Evolutionary conservation across 2,888 invertebrate genomes (phyloP), one percentile per base, ranked within the genome.

Genomic region (Pseudeuparius sepicola): DNA sequence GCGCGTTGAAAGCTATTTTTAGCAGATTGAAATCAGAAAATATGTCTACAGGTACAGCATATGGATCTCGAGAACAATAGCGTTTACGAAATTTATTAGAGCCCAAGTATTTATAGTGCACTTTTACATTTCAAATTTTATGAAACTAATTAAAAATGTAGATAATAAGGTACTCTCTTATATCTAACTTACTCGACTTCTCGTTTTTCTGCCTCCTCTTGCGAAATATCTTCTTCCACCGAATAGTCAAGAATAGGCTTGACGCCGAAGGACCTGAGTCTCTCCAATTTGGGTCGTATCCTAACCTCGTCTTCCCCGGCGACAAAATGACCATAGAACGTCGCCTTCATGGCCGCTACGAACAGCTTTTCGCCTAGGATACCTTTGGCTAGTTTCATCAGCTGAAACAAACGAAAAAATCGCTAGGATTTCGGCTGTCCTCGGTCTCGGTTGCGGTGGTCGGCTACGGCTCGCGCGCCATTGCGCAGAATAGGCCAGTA

Each of bases 281-380:
- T 74, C 57, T 85, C 81, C 49, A 93, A 71, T 34, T 78, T 79
- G 20, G 93, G 92, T 49, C 77, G 73, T 56, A 94, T 89, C 59
- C 80, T 82, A 51, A 78, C 69, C 61, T 86, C 82, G 63, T 93
- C 87, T 61, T 93, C 89, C 37, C 98, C 98, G 32, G 96, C 98
- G 33, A 99, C 98, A 68, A 98, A 98, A 66, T 98, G 98, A 5
- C 97, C 98, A 65, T 97, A 98, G 67, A 98, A 96, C 14, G 97
- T 89, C 27, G 76, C 71, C 64, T 89, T 90, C 93, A 98, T 94
- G 41, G 90, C 47, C 42, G 66, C 53, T 42, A 78, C 74, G 66
- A 97, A 97, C 43, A 96, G 56, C 45, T 64, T 73, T 55, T 84
- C 78, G 18, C 96, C 96, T 40, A 93, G 60, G 36, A 92, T 48